Evolutionary conservation across 2,797 vertebrate species (phyloP).

Genomic region (Trachops cirrhosus): DNA sequence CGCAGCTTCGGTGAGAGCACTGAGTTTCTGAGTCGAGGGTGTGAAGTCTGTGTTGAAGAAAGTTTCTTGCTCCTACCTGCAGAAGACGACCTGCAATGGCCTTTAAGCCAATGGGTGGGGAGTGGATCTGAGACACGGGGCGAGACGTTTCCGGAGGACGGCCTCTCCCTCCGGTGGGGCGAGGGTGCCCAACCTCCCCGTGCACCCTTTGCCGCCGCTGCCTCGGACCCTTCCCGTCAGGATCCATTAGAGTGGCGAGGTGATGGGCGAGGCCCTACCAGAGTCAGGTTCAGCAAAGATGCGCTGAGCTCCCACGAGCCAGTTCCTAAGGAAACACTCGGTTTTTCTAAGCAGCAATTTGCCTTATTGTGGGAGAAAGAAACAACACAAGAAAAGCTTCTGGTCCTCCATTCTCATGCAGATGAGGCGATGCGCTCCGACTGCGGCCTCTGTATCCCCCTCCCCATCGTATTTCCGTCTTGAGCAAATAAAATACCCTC

Average conservation of each 20-base stretch:
- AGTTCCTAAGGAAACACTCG: conserved; percentile 75
- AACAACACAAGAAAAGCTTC: conserved; percentile 69
- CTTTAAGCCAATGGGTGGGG: not conserved
- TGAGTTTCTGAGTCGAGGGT: not conserved
- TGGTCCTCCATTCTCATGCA: conserved; percentile 78
- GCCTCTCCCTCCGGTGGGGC: not conserved
- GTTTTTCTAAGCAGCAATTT: conserved; percentile 64
- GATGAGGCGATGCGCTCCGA: conserved; percentile 59
- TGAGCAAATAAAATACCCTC: conserved; percentile 2
- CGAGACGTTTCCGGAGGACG: not conserved
- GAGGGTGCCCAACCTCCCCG: not conserved
- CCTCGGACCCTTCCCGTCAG: not conserved
- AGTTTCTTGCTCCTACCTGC: conserved; percentile 1
- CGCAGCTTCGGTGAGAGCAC: not conserved
- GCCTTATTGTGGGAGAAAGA: conserved; percentile 71
- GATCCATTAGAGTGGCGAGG: not conserved
- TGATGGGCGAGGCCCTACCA: not conserved
- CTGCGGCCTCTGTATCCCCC: not conserved
- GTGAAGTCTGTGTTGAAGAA: conserved; percentile 32
- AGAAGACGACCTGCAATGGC: not conserved
- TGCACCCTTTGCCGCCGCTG: not conserved
- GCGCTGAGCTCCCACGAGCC: conserved; percentile 21
- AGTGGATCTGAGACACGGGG: not conserved
- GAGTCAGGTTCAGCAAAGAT: not conserved
- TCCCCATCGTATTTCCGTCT: conserved; percentile 25